Evolutionary conservation across 2,113 vertebrate species (phyloP).

Genomic region (Eulemur rufifrons): DNA sequence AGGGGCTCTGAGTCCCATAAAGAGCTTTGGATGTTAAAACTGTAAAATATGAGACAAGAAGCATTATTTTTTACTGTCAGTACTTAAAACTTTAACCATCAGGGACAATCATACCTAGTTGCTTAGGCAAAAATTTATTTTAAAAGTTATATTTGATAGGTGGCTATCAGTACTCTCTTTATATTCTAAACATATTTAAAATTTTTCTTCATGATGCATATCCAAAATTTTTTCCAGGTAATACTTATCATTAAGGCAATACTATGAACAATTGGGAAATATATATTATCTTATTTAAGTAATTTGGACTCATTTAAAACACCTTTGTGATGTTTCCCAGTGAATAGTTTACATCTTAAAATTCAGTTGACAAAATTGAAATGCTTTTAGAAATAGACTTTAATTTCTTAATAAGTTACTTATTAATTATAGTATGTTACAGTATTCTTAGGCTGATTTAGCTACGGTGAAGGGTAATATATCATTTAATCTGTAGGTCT

Average conservation of each 20-base stretch:
- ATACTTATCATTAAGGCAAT: slow-evolving; percentile 4
- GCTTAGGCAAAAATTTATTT: slow-evolving; percentile 9
- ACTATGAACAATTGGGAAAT: background rate
- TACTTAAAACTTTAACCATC: slow-evolving; percentile 11
- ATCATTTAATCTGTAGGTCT: slow-evolving; percentile 25
- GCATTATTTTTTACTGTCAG: background rate
- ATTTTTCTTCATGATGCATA: slow-evolving; percentile 26
- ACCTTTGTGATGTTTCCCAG: background rate
- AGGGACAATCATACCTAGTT: background rate
- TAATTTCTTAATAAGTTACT: slow-evolving; percentile 41
- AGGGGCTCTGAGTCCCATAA: background rate
- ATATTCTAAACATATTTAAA: background rate
- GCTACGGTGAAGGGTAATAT: background rate
- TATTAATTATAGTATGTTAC: background rate
- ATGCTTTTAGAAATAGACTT: slow-evolving; percentile 48
- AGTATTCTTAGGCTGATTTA: slow-evolving; percentile 4
- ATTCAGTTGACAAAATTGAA: slow-evolving; percentile 43
- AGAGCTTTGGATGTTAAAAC: background rate
- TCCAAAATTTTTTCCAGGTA: background rate
- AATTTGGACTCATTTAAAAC: background rate
- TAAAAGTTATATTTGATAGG: background rate
- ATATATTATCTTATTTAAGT: background rate
- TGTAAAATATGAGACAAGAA: background rate
- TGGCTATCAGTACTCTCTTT: background rate
- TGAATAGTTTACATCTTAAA: slow-evolving; percentile 1